A percentile compares a stretch with the other conserved stretches of the same genome.
These are phyloP conservation scores for Eupithecia inturbata DNA, from an alignment of 2,888 invertebrate genomes.

Conservation along the genomic window DNA sequence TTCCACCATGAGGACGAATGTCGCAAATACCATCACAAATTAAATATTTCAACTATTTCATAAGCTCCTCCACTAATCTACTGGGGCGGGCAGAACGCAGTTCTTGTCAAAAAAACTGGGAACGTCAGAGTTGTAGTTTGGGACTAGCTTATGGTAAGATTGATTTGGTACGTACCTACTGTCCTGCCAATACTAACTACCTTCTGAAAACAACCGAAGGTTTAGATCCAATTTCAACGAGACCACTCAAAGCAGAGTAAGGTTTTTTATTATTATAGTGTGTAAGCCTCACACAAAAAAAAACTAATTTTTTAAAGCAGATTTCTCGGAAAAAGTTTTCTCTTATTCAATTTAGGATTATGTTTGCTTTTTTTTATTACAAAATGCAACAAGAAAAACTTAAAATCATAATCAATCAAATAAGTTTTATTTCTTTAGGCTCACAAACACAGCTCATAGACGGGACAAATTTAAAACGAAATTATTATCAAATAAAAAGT, in stretches of 20 bases:
- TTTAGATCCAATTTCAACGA: no score
- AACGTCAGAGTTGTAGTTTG: background rate
- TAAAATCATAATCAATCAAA: background rate
- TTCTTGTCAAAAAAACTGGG: background rate
- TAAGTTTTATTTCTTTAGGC: background rate
- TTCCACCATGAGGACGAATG: conserved; percentile 42
- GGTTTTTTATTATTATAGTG: no score
- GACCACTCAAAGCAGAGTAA: no score
- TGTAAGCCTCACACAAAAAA: no score
- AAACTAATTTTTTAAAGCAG: no score
- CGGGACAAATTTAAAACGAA: background rate
- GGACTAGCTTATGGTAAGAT: background rate
- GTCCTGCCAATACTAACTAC: background rate
- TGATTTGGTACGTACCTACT: no score
- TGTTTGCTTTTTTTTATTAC: background rate
- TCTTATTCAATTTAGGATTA: no score
- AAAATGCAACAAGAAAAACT: background rate
- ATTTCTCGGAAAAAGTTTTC: no score
- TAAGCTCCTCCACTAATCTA: conserved; percentile 2
- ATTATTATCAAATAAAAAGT: background rate
- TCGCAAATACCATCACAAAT: conserved; percentile 28
- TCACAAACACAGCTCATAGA: background rate
- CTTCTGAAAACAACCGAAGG: background rate
- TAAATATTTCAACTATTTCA: conserved; percentile 30
- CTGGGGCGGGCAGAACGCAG: background rate